A percentile compares a stretch with the other conserved stretches of the same genome.
Evolutionary conservation across 1,140 invertebrate species (phyloP).

Genomic region (Zaprionus vittiger): DNA sequence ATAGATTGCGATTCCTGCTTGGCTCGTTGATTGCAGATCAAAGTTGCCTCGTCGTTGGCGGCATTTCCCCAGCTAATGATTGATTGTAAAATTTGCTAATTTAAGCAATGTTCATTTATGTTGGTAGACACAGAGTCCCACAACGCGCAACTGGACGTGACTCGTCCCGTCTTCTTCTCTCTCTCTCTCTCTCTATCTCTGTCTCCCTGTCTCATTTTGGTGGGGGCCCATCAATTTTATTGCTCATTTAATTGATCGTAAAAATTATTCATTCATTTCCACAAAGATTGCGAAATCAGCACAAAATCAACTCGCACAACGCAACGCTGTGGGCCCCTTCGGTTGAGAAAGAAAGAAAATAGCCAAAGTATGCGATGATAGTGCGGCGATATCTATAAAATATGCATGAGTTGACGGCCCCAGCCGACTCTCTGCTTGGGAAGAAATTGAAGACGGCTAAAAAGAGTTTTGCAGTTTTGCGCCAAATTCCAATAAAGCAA

Average conservation of each 20-base stretch:
- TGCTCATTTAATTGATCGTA: conserved; percentile 80
- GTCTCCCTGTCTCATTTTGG: conserved; percentile 4
- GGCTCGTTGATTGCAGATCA: conserved; percentile 60
- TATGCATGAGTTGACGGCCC: conserved; percentile 56
- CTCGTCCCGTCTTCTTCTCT: neutral
- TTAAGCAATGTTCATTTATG: conserved; percentile 79
- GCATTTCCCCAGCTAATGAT: conserved; percentile 66
- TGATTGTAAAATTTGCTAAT: conserved; percentile 81
- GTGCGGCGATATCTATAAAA: conserved; percentile 67
- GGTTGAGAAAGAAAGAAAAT: conserved; percentile 24
- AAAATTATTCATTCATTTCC: conserved; percentile 79
- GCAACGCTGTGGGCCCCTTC: conserved; percentile 50
- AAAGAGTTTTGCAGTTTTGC: conserved; percentile 34
- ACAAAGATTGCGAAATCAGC: conserved; percentile 62
- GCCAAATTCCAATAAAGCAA: conserved; percentile 58
- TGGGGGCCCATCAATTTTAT: conserved; percentile 73
- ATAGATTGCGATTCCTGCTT: conserved; percentile 32
- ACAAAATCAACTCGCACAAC: conserved; percentile 30
- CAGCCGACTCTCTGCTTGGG: conserved; percentile 19
- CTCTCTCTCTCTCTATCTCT: neutral
- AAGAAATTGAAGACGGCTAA: conserved; percentile 46
- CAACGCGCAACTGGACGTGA: conserved; percentile 27
- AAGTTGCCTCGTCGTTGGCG: conserved; percentile 53
- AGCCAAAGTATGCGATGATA: conserved; percentile 56
- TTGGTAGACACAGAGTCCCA: conserved; percentile 32